Conservation (phyloP, 2,888 invertebrate species). For the Epirrhoe tristata region DNA sequence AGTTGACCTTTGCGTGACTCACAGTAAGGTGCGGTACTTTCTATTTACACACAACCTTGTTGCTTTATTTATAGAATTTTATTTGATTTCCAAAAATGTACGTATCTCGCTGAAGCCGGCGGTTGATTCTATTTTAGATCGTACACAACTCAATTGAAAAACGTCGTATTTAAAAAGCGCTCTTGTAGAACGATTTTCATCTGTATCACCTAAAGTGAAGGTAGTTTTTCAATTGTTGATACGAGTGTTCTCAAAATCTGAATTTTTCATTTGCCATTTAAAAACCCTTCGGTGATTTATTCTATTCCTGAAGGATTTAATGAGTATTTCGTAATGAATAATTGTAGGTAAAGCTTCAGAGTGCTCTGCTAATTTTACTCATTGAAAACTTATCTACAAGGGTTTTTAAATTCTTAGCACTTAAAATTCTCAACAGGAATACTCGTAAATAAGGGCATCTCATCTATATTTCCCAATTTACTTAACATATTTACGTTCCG, state of each 20-base stretch:
- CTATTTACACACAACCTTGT: slow-evolving; percentile 73
- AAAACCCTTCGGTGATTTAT: slow-evolving; percentile 48
- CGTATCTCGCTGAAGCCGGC: slow-evolving; percentile 74
- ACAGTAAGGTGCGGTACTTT: slow-evolving; percentile 50
- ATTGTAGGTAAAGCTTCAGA: background rate
- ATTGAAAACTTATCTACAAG: background rate
- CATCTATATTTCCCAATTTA: no score
- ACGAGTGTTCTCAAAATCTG: slow-evolving; percentile 46
- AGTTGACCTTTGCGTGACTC: slow-evolving; percentile 60
- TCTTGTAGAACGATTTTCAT: slow-evolving; percentile 60
- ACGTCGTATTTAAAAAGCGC: slow-evolving; percentile 64
- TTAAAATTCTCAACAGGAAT: background rate
- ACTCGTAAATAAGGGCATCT: background rate
- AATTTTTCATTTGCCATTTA: slow-evolving; percentile 49
- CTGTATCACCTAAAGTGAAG: slow-evolving; percentile 54
- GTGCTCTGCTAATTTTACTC: background rate
- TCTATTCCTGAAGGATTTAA: slow-evolving; percentile 52
- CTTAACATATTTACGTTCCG: background rate
- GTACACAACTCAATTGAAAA: slow-evolving; percentile 63
- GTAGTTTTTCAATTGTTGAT: slow-evolving; percentile 51
- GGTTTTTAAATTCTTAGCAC: background rate
- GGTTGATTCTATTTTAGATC: slow-evolving; percentile 75
- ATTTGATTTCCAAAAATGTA: slow-evolving; percentile 85
- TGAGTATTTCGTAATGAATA: slow-evolving; percentile 42
- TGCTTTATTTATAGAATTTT: slow-evolving; percentile 76